Conservation (phyloP, 2,888 invertebrate species). For the Esperia sulphurella region DNA sequence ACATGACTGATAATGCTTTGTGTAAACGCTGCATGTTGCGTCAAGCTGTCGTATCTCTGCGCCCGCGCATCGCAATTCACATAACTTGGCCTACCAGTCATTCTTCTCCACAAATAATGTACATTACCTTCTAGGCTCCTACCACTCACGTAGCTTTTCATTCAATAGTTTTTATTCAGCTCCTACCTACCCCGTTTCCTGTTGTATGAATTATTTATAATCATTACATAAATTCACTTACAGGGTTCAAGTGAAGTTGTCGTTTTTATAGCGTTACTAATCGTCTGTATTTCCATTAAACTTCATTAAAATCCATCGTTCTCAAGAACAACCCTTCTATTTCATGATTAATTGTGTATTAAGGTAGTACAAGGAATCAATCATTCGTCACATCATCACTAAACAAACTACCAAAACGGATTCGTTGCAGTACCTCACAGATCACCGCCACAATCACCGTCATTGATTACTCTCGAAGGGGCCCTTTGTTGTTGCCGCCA, state of each 20-base stretch:
- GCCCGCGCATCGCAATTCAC: constrained; percentile 9
- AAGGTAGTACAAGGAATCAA: constrained; percentile 4
- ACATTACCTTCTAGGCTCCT: constrained; percentile 2
- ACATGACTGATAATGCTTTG: no score
- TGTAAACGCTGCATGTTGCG: constrained; percentile 11
- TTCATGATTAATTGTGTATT: constrained; percentile 3
- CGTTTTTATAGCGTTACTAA: constrained; percentile 4
- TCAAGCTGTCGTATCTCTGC: constrained; percentile 10
- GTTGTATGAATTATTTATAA: constrained; percentile 10
- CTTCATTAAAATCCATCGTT: no score
- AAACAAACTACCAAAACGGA: constrained; percentile 33
- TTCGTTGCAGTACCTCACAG: constrained; percentile 35
- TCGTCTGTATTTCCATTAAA: constrained; percentile 3
- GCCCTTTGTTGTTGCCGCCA: constrained; percentile 63
- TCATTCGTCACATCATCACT: constrained; percentile 17
- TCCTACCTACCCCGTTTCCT: constrained; percentile 6
- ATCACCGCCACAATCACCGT: constrained; percentile 49
- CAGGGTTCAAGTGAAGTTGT: background rate
- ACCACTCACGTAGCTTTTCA: constrained; percentile 11
- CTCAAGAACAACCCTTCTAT: no score
- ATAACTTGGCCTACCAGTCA: constrained; percentile 10
- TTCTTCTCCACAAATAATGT: constrained; percentile 14
- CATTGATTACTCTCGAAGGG: constrained; percentile 52
- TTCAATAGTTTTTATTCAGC: constrained; percentile 12
- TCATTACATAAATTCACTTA: background rate